Base-by-base conservation (phyloP, 1,140 invertebrate genomes). In the Elymnias hypermnestra region DNA sequence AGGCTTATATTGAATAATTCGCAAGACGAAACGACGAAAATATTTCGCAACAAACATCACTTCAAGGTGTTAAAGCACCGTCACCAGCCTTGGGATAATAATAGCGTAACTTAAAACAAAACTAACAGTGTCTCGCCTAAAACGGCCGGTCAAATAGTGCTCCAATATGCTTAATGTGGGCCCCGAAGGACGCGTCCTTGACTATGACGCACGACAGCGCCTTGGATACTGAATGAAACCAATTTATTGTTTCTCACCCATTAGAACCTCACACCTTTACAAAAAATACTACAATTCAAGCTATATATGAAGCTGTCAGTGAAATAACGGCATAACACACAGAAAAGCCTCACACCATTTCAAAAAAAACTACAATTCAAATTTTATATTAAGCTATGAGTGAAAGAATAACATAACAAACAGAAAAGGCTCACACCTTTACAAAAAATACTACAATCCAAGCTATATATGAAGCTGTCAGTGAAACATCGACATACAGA, bases 181-280 rank as follows among this genome's bases (percentile, higher is more conserved):
- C 10, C 7, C 25, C 35, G 40, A 41, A 63, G 61, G 59, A 36
- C 54, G 35, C 53, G 68, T 59, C 73, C 73, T 77, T 72, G 61
- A 35, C 29, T 42, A 63, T 78, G 74, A 78, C 74, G 74, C 65
- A 72, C 61, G 35, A 41, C 14, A 33, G 47, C 44, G 62, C 72
- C 74, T 75, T 74, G 72, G 35, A 31, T 33, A 18, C 42, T 67
- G 54, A 72, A 67, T 63, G 61, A 40, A 44, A 21, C 22, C 13
- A 23, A 47, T 28, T 39, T 47, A 40, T 21, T 37, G 17, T 21
- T 37, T 22, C n/a, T 37, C n/a, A 22, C 19, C n/a, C n/a, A n/a
- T n/a, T n/a, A n/a, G n/a, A n/a, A n/a, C n/a, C n/a, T n/a, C n/a
- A n/a, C n/a, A n/a, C n/a, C n/a, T n/a, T n/a, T n/a, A n/a, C n/a